Evolutionary conservation across 2,888 invertebrate genomes (phyloP).

Genomic region (Noctua janthe): DNA sequence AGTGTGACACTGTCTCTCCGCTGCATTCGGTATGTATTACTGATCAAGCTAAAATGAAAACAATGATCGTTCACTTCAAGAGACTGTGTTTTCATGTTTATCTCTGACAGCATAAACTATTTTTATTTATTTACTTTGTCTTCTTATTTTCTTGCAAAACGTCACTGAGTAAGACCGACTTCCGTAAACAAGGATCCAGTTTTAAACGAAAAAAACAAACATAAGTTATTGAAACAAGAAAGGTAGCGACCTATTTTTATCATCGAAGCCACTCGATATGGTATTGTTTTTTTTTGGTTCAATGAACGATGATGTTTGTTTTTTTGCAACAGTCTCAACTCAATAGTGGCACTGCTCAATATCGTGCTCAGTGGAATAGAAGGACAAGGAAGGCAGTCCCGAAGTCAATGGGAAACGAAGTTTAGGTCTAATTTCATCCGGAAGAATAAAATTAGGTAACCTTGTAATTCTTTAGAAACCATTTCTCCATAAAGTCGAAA

Average conservation of each 20-base stretch:
- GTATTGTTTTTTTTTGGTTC: slow-evolving; percentile 37
- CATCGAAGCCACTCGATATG: neutral
- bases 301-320: neutral
- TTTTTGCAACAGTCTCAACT: neutral
- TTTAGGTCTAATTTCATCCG: neutral
- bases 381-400: neutral
- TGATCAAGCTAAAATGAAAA: neutral
- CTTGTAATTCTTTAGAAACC: neutral
- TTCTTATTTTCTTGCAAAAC: slow-evolving; percentile 43
- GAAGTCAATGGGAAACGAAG: neutral
- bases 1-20: neutral
- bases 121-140: slow-evolving; percentile 25
- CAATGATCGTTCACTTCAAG: neutral
- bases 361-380: neutral
- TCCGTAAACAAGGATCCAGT: slow-evolving; percentile 63
- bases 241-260: neutral
- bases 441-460: neutral
- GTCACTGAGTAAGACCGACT: slow-evolving; percentile 31
- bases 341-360: neutral
- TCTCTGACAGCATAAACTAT: slow-evolving; percentile 7
- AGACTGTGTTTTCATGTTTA: neutral
- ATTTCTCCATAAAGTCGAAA: neutral
- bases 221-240: slow-evolving; percentile 30
- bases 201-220: slow-evolving; percentile 26
- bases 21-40: neutral